Base-by-base conservation (phyloP, 2,113 vertebrate genomes). In the Pteronura brasiliensis region DNA sequence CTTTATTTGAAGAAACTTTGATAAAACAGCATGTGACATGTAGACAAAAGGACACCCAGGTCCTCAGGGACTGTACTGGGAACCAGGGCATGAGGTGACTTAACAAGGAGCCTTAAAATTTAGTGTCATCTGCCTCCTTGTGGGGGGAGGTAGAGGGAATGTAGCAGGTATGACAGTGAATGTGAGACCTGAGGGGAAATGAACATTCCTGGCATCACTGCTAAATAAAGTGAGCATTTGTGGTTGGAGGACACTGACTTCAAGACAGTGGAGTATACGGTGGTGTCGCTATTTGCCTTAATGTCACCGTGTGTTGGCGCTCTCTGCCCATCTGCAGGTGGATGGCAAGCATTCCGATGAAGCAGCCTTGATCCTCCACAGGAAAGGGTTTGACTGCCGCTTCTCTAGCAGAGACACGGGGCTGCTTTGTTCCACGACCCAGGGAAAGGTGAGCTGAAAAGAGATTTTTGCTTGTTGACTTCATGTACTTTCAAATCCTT, bases 361-460 rank as follows among this genome's bases (percentile, higher is more conserved):
- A 98, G 99, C 99, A 23, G 99, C 99, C 59, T 98, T 99, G 65
- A 99, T 99, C 95, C 98, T 99, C 95, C 99, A 99, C 97, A 99
- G 99, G 97, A 99, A 99, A 96, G 99, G 99, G 47, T 99, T 99
- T 97, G 99, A 99, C 93, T 99, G 99, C 97, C 98, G 96, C 97
- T 99, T 99, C 90, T 80, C 98, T 96, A 99, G 98, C 65, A 98
- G 97, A 91, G 98, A 98, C 31, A 97, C 39, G 8, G 97, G 97
- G 7, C 98, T 99, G 10, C 67, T 95, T 55, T 99, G 99, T 97
- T 99, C 99, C 8, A 99, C 99, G 80, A 99, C 99, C 97, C 98
- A 93, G 95, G 99, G 99, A 96, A 99, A 99, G 99, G 99, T 99
- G 99, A 96, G 90, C 42, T 86, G 47, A 63, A 23, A 72, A 81